Percentiles rank a stretch among this genome's conserved stretches.
phyloP scores from a whole-genome alignment of 2,113 vertebrate species.

The Pithys albifrons region DNA sequence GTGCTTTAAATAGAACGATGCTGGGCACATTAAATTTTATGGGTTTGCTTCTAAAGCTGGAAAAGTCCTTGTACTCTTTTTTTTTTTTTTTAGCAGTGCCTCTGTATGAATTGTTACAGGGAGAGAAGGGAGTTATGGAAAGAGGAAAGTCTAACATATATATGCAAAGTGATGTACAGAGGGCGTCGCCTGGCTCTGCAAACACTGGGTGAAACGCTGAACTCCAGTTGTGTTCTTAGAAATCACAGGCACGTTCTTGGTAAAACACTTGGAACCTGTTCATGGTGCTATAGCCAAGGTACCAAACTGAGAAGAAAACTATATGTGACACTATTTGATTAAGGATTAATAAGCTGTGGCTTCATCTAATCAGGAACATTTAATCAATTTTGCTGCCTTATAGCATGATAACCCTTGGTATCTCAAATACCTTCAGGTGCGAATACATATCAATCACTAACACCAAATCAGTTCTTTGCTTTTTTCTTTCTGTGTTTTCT shows the following conservation, averaged over 20 bases:
- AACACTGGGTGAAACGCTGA: neutral
- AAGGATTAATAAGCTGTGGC: neutral
- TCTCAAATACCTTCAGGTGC: neutral
- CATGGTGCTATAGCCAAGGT: neutral
- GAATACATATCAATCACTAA: neutral
- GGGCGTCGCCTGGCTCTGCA: neutral
- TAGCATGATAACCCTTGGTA: neutral
- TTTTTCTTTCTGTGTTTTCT: neutral
- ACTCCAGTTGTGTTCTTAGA: neutral
- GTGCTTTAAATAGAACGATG: constrained; percentile 49
- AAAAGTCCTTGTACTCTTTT: neutral
- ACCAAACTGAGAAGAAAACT: neutral
- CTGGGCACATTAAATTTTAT: neutral
- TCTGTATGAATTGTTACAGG: neutral
- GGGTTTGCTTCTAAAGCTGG: neutral
- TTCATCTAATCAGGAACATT: neutral
- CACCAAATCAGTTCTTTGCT: neutral
- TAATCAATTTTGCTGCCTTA: neutral
- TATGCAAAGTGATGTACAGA: neutral
- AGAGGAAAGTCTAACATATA: neutral
- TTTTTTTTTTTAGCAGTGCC: neutral
- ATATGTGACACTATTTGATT: neutral
- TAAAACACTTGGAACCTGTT: constrained; percentile 10
- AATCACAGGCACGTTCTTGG: neutral
- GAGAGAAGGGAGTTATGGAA: neutral